Conservation (phyloP, 2,888 invertebrate species). For the Lypha dubia region DNA sequence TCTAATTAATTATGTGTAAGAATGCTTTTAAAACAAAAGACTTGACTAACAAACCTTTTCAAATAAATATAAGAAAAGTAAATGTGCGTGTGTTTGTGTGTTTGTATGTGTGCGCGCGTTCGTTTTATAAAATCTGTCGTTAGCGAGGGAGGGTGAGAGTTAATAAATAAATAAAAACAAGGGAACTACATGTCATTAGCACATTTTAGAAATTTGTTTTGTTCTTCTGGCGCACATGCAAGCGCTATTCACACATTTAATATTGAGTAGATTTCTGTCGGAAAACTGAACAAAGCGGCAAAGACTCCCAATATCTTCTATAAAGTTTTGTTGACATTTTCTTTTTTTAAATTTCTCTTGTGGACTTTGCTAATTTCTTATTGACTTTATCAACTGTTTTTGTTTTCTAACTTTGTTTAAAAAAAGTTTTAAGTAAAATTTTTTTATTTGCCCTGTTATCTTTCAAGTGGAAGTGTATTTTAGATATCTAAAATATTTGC, state of each 20-base stretch:
- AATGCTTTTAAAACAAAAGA: conserved; percentile 4
- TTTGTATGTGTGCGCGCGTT: no score
- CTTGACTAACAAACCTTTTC: neutral
- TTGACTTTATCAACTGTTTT: neutral
- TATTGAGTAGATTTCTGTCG: neutral
- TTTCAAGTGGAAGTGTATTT: neutral
- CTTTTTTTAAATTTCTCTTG: neutral
- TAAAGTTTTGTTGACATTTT: neutral
- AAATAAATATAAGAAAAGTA: neutral
- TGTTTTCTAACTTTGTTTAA: neutral
- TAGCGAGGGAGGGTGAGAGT: neutral
- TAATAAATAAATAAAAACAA: neutral
- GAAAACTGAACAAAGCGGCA: neutral
- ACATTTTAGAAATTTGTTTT: neutral
- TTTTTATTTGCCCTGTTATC: neutral
- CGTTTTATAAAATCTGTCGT: neutral
- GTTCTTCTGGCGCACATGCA: no score
- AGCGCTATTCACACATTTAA: no score
- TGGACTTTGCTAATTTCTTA: neutral
- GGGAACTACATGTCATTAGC: neutral
- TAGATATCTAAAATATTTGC: neutral
- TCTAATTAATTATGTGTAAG: neutral
- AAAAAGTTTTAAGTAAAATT: conserved; percentile 1
- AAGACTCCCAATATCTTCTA: neutral
- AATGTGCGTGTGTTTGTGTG: no score